These are phyloP conservation scores for Caenorhabditis sinica DNA, from an alignment of 2,888 invertebrate species.

Conservation along the genomic window DNA sequence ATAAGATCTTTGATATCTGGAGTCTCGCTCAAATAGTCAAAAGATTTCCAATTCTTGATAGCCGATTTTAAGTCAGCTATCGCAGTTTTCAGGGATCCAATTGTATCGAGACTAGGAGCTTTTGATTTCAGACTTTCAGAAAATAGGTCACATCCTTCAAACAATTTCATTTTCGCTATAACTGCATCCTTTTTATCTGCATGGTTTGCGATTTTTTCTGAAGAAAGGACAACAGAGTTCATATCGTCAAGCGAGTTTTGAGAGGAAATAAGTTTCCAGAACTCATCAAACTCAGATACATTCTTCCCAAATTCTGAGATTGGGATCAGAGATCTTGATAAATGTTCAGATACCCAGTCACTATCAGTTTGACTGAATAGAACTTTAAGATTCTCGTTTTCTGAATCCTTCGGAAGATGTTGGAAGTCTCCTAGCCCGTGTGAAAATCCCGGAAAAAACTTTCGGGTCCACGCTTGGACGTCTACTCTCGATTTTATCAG, in stretches of 20 bases:
- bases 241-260: background rate
- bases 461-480: background rate
- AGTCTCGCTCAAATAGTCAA: background rate
- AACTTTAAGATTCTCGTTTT: background rate
- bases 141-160: conserved; percentile 1
- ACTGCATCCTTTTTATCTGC: background rate
- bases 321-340: background rate
- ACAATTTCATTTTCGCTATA: background rate
- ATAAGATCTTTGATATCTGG: background rate
- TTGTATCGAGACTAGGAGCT: background rate
- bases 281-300: background rate
- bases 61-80: background rate
- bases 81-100: background rate
- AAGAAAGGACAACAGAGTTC: background rate
- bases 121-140: background rate
- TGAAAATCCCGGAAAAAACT: background rate
- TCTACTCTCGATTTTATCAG: background rate
- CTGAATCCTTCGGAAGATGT: background rate
- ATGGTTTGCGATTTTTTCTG: background rate
- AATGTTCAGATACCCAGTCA: conserved; percentile 15
- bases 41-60: background rate
- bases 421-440: background rate
- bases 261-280: background rate
- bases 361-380: conserved; percentile 5
- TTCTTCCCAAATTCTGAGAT: background rate